These are phyloP conservation scores for Vesta saturnalis DNA, from an alignment of 2,888 invertebrate species.

Conservation along the genomic window DNA sequence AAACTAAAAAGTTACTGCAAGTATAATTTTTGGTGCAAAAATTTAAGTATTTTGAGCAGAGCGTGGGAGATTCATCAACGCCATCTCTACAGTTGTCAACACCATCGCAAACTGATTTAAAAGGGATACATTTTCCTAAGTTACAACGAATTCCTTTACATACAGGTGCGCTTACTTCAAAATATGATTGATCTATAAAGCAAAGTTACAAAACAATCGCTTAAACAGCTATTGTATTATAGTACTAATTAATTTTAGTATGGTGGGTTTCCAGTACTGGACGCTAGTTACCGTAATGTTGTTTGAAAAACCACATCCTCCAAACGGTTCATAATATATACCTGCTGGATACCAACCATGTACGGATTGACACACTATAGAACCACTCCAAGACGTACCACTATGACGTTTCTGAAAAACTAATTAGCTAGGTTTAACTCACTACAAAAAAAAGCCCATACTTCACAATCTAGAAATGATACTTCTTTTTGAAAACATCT, in stretches of 20 bases:
- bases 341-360: slow-evolving; percentile 79
- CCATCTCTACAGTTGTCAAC: slow-evolving; percentile 74
- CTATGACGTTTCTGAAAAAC: slow-evolving; percentile 27
- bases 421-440: not conserved
- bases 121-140: slow-evolving; percentile 73
- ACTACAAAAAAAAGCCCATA: slow-evolving; percentile 22
- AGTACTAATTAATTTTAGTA: slow-evolving; percentile 65
- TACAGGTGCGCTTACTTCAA: slow-evolving; percentile 45
- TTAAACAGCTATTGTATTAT: not conserved
- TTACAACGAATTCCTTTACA: slow-evolving; percentile 75
- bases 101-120: slow-evolving; percentile 72
- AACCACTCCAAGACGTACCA: slow-evolving; percentile 69
- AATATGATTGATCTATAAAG: slow-evolving; percentile 28
- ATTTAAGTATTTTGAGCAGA: slow-evolving; percentile 59
- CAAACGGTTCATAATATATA: slow-evolving; percentile 68
- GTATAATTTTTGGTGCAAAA: slow-evolving; percentile 20
- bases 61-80: slow-evolving; percentile 69
- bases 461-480: slow-evolving; percentile 37
- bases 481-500: slow-evolving; percentile 65
- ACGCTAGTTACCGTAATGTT: slow-evolving; percentile 65
- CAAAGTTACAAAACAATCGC: slow-evolving; percentile 4
- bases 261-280: slow-evolving; percentile 65
- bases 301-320: slow-evolving; percentile 65
- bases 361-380: slow-evolving; percentile 72
- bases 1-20: slow-evolving; percentile 55